Conservation (phyloP, 2,797 vertebrate genomes). For the Triplophysa yarkandensis region DNA sequence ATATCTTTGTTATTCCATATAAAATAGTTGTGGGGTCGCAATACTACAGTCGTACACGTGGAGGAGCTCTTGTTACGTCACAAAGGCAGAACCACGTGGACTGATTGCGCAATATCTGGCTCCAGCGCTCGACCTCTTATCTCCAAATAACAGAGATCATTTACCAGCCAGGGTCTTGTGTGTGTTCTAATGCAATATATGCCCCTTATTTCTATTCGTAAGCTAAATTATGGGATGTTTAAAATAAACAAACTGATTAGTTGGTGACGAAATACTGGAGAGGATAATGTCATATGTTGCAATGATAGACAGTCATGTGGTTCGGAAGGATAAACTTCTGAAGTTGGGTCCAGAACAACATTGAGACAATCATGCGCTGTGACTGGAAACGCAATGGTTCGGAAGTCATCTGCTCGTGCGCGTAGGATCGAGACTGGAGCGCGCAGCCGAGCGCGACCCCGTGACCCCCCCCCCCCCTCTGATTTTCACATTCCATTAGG, state of each 20-base stretch:
- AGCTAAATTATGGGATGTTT: neutral
- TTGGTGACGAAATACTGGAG: neutral
- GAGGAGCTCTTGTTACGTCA: slow-evolving; percentile 45
- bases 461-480: slow-evolving; percentile 41
- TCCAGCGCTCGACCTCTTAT: neutral
- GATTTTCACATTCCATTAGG: slow-evolving; percentile 46
- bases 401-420: neutral
- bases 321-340: neutral
- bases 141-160: slow-evolving; percentile 3
- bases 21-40: too few species aligned
- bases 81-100: neutral
- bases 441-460: slow-evolving; percentile 31
- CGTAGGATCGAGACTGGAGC: slow-evolving; percentile 15
- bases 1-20: too few species aligned
- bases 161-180: neutral
- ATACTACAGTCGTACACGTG: neutral
- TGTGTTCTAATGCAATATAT: neutral
- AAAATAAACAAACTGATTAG: neutral
- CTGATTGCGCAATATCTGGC: neutral
- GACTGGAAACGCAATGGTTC: neutral
- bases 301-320: neutral
- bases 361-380: neutral
- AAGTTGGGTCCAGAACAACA: neutral
- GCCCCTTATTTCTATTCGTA: neutral
- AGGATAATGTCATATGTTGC: neutral